A percentile compares a stretch with the other conserved stretches of the same genome.
Conservation (phyloP, 2,797 vertebrate genomes). For the Nannoperca obscura region DNA sequence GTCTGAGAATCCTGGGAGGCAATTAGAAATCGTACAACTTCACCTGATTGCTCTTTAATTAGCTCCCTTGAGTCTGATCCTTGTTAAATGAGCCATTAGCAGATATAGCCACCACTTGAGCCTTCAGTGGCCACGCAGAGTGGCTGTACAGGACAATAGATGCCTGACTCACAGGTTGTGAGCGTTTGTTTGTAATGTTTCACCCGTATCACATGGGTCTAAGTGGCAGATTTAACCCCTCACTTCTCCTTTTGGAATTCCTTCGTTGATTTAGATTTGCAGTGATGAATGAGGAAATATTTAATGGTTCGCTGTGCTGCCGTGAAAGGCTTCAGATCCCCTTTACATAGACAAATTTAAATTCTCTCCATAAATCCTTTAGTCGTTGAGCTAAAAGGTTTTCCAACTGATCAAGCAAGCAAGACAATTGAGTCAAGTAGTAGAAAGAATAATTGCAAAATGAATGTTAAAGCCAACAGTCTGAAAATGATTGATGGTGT, state of each 20-base stretch:
- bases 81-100: conserved; percentile 65
- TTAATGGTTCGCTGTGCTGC: not conserved
- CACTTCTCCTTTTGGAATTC: not conserved
- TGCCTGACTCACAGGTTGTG: conserved; percentile 37
- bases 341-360: conserved; percentile 32
- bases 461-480: conserved; percentile 58
- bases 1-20: conserved; percentile 66
- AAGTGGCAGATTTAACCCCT: conserved; percentile 28
- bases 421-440: conserved; percentile 51
- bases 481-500: conserved; percentile 62
- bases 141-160: conserved; percentile 39
- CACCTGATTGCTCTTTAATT: conserved; percentile 80
- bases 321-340: conserved; percentile 14
- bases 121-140: conserved; percentile 35
- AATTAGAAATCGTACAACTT: conserved; percentile 76
- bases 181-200: conserved; percentile 43
- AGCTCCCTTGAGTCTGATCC: conserved; percentile 71
- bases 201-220: not conserved
- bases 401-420: conserved; percentile 55
- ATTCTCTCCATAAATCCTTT: conserved; percentile 43
- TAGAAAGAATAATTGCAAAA: conserved; percentile 59
- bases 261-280: conserved; percentile 28
- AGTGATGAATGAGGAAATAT: conserved; percentile 20
- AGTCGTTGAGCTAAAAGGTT: conserved; percentile 40
- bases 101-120: conserved; percentile 49